Base-by-base conservation (phyloP, 2,888 invertebrate genomes). In the Ryuthela nishihirai region DNA sequence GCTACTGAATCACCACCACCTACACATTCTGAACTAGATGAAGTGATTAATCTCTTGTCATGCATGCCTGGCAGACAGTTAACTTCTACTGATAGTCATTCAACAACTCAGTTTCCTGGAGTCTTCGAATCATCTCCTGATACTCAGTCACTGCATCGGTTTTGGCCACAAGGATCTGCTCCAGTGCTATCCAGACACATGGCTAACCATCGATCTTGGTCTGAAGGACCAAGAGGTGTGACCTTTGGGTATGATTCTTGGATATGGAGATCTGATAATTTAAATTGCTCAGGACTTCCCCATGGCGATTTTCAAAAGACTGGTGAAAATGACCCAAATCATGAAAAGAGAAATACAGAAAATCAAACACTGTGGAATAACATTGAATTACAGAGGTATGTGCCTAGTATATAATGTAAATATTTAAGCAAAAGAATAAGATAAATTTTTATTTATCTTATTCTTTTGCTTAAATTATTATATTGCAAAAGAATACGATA, bases 31-130 rank as follows among this genome's bases (percentile, higher is more conserved):
- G 62, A 58, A 24, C 44, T 62, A 26, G 62, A 62, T 39, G 58
- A 62, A 58, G 62, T 62, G 17, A 54, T 62, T 15, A 62, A 62
- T 38, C 50, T 62, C 10, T 35, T 62, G 24, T 62, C 62, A 25
- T 62, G 58, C 42, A 48, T 35, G 36, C 62, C 62, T 20, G 45
- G 26, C 12, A 45, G 56, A 25, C 56, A 53, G 10, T 25, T 44
- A 12, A 15, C 35, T n/a, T 9, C 29, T 9, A 29, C 7, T 12
- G 12, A 29, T 29, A 29, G 9, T 29, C 29, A 29, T 7, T 29
- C 29, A 29, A 7, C 29, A n/a, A n/a, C n/a, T n/a, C n/a, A n/a
- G n/a, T n/a, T n/a, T n/a, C n/a, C n/a, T n/a, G n/a, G n/a, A n/a
- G n/a, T n/a, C n/a, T n/a, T n/a, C n/a, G n/a, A n/a, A n/a, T n/a